Conservation (phyloP, 2,888 invertebrate species). For the Mesodorylaimus sp. region DNA sequence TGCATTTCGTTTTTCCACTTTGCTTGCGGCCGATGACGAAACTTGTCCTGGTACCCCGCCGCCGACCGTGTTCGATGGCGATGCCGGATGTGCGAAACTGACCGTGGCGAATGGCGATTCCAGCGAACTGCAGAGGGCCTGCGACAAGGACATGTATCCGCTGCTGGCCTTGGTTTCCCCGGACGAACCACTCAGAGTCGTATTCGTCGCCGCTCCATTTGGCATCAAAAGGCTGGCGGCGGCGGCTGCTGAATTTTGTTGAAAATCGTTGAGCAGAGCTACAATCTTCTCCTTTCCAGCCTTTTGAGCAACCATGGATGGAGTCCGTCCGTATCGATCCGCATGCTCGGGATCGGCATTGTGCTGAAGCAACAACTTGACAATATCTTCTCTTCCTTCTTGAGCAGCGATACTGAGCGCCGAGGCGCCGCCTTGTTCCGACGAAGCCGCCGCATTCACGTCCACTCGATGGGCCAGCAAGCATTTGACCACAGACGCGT, state of each 20-base stretch:
- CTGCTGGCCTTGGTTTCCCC: slow-evolving; percentile 24
- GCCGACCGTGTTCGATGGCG: slow-evolving; percentile 1
- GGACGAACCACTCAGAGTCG: slow-evolving; percentile 15
- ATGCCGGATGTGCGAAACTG: background rate
- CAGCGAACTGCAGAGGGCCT: background rate
- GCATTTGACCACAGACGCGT: slow-evolving; percentile 15
- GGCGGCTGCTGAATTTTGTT: background rate
- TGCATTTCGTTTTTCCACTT: too few species aligned
- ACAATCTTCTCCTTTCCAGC: slow-evolving; percentile 69
- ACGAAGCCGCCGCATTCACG: too few species aligned
- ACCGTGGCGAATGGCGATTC: background rate
- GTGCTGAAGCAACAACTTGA: slow-evolving; percentile 42
- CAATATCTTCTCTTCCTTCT: slow-evolving; percentile 82
- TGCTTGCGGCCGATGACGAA: too few species aligned
- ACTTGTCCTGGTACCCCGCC: slow-evolving; percentile 6
- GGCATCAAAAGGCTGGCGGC: background rate
- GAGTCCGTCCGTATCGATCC: slow-evolving; percentile 33
- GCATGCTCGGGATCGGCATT: slow-evolving; percentile 35
- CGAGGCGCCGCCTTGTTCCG: slow-evolving; percentile 69
- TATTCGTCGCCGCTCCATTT: slow-evolving; percentile 6
- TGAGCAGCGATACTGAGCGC: slow-evolving; percentile 82
- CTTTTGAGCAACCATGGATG: slow-evolving; percentile 67
- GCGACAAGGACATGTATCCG: slow-evolving; percentile 17
- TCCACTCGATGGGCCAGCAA: slow-evolving; percentile 17
- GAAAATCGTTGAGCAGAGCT: background rate